Percentiles rank a stretch among this genome's conserved stretches.
Evolutionary conservation across 2,888 invertebrate species (phyloP).

Genomic region (Phyllotreta cruciferae): DNA sequence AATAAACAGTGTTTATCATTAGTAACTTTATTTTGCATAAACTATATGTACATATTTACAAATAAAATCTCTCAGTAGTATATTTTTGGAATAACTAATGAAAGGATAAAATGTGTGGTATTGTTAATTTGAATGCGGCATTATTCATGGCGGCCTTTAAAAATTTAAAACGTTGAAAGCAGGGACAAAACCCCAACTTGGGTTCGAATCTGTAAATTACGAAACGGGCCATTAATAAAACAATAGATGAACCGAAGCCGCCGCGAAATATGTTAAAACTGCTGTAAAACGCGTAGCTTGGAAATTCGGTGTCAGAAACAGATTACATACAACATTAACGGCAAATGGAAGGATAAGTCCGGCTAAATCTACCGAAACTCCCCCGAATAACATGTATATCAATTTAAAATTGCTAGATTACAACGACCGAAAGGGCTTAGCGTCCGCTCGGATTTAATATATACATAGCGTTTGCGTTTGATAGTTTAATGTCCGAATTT

Average conservation of each 20-base stretch:
- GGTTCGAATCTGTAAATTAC: constrained; percentile 17
- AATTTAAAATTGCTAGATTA: too few species aligned
- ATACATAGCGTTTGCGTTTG: too few species aligned
- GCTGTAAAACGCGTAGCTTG: constrained; percentile 15
- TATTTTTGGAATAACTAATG: too few species aligned
- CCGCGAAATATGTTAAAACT: constrained; percentile 29
- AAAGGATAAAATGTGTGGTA: too few species aligned
- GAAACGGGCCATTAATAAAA: constrained; percentile 23
- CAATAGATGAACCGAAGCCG: constrained; percentile 32
- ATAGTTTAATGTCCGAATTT: too few species aligned
- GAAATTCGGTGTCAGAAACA: constrained; percentile 19
- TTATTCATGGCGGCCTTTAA: constrained; percentile 21
- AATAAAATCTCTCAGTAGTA: too few species aligned
- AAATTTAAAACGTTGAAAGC: constrained; percentile 23
- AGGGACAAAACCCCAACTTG: constrained; percentile 24
- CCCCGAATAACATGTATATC: too few species aligned
- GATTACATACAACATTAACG: constrained; percentile 21
- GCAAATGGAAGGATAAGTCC: constrained; percentile 13
- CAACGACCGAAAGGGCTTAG: too few species aligned
- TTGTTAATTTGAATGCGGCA: not conserved
- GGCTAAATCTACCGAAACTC: constrained; percentile 3
- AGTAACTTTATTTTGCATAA: too few species aligned
- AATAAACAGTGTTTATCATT: too few species aligned
- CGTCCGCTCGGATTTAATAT: too few species aligned
- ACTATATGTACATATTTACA: too few species aligned